Evolutionary conservation across 2,113 vertebrate species (phyloP).

Genomic region (Etia nguti): DNA sequence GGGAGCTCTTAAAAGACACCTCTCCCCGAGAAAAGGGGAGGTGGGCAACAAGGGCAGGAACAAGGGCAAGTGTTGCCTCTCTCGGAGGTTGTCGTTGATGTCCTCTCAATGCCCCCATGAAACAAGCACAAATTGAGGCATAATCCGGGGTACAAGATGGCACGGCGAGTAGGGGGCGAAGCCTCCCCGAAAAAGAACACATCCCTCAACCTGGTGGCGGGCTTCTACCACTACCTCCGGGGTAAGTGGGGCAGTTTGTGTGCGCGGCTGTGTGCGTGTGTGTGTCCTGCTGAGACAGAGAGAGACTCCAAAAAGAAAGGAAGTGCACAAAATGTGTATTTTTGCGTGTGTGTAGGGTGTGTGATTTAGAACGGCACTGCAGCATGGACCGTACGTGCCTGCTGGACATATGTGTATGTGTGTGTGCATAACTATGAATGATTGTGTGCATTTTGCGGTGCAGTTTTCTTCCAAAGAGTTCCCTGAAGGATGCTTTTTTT

Average conservation of each 20-base stretch:
- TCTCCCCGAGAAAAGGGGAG: background rate
- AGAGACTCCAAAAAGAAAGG: background rate
- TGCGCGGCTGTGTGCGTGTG: background rate
- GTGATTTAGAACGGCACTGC: conserved; percentile 12
- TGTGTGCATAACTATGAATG: background rate
- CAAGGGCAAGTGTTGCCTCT: conserved; percentile 55
- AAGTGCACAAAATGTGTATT: background rate
- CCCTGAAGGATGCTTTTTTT: background rate
- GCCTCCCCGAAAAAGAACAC: conserved; percentile 65
- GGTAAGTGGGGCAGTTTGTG: conserved; percentile 74
- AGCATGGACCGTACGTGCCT: conserved; percentile 15
- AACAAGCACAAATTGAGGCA: conserved; percentile 41
- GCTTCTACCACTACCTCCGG: conserved; percentile 70
- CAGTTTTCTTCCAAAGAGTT: background rate
- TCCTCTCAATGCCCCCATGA: conserved; percentile 51
- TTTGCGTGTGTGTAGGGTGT: background rate
- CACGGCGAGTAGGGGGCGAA: conserved; percentile 58
- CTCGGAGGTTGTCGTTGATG: conserved; percentile 39
- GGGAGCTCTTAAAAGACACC: conserved; percentile 31
- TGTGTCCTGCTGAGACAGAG: background rate
- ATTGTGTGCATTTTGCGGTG: conserved; percentile 13
- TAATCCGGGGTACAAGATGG: conserved; percentile 66
- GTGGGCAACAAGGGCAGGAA: conserved; percentile 60
- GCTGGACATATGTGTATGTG: background rate
- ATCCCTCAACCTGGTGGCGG: conserved; percentile 75